Conservation (phyloP, 2,888 invertebrate genomes). For the Sisyra nigra region DNA sequence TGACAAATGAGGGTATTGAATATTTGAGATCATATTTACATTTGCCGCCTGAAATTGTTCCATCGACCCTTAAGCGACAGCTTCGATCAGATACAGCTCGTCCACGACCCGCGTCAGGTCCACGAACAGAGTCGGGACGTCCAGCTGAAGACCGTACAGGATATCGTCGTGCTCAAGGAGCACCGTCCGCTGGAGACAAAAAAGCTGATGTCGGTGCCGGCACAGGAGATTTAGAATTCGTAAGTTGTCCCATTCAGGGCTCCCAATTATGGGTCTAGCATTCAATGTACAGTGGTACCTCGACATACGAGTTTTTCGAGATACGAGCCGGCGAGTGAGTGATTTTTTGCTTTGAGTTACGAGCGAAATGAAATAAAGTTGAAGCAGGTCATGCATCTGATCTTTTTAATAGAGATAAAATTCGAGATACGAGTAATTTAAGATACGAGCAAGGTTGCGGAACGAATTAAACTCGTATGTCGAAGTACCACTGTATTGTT, state of each 20-base stretch:
- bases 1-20: slow-evolving; percentile 97
- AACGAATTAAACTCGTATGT: too few species aligned
- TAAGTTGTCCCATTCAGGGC: slow-evolving; percentile 22
- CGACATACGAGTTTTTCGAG: too few species aligned
- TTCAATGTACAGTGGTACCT: too few species aligned
- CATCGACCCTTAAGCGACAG: slow-evolving; percentile 89
- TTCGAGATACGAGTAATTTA: too few species aligned
- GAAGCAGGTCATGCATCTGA: too few species aligned
- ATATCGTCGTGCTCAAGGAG: slow-evolving; percentile 63
- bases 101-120: slow-evolving; percentile 52
- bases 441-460: too few species aligned
- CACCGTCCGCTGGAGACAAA: slow-evolving; percentile 56
- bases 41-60: slow-evolving; percentile 96
- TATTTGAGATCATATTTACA: slow-evolving; percentile 91
- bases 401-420: too few species aligned
- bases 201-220: slow-evolving; percentile 96
- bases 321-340: too few species aligned
- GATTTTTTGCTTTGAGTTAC: too few species aligned
- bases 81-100: slow-evolving; percentile 72
- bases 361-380: too few species aligned
- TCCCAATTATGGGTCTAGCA: too few species aligned
- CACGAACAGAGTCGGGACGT: slow-evolving; percentile 49
- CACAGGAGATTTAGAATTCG: slow-evolving; percentile 81
- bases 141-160: slow-evolving; percentile 69
- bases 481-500: too few species aligned